A percentile compares a stretch with the other conserved stretches of the same genome.
Conservation (phyloP, 2,797 vertebrate genomes). For the Nannoperca obscura region DNA sequence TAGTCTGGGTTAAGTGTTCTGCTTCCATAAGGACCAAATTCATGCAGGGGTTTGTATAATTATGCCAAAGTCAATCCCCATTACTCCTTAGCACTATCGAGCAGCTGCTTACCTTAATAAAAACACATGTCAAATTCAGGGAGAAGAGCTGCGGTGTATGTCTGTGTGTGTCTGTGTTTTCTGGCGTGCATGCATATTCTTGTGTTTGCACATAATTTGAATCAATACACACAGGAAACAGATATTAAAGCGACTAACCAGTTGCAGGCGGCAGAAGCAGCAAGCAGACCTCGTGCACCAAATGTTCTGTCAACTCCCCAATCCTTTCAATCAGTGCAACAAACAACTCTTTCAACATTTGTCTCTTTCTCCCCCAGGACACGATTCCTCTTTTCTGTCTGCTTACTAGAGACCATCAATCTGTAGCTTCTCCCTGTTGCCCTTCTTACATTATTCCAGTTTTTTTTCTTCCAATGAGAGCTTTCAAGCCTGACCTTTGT, state of each 20-base stretch:
- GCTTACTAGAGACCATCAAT: constrained; percentile 71
- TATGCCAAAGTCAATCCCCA: constrained; percentile 96
- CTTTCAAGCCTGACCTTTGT: constrained; percentile 77
- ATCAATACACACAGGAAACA: constrained; percentile 87
- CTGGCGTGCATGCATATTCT: constrained; percentile 44
- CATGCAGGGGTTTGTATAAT: constrained; percentile 94
- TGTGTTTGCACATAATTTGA: constrained; percentile 74
- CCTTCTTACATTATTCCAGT: constrained; percentile 65
- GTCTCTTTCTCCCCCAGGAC: constrained; percentile 72
- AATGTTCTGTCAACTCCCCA: constrained; percentile 65
- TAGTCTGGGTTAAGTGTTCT: constrained; percentile 85
- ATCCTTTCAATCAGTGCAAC: constrained; percentile 74
- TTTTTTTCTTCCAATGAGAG: constrained; percentile 62
- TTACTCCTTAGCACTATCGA: constrained; percentile 95
- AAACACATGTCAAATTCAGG: constrained; percentile 90
- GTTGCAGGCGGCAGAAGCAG: constrained; percentile 54
- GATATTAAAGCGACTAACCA: constrained; percentile 79
- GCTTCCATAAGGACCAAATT: constrained; percentile 93
- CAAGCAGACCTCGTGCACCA: constrained; percentile 43
- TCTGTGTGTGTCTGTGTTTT: constrained; percentile 41
- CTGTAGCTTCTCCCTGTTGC: constrained; percentile 71
- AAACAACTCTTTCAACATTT: constrained; percentile 77
- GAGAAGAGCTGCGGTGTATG: constrained; percentile 71
- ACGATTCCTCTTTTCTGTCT: constrained; percentile 62
- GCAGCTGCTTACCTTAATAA: constrained; percentile 97